A percentile compares a stretch with the other conserved stretches of the same genome.
Conservation (phyloP, 2,888 invertebrate species). For the Polietes domitor region DNA sequence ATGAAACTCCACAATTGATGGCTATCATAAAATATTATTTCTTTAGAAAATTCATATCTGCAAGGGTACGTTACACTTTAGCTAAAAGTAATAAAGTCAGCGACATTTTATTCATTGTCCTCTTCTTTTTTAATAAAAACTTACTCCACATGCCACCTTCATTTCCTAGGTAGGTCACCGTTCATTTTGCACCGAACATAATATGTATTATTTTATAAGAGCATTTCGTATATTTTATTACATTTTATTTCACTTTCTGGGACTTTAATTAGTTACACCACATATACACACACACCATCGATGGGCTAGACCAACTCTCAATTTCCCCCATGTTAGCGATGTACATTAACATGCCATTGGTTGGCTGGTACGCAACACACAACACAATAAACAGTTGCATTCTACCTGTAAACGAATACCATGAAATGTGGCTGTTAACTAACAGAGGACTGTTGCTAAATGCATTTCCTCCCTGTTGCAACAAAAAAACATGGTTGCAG, state of each 20-base stretch:
- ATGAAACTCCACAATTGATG: too few relatives aligned
- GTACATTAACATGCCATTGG: conserved; percentile 23
- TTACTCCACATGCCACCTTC: neutral
- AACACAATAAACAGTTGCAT: neutral
- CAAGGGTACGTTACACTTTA: too few relatives aligned
- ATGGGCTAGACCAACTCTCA: conserved; percentile 25
- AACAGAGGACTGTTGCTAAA: conserved; percentile 26
- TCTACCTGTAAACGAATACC: neutral
- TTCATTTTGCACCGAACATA: conserved; percentile 30
- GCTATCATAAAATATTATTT: too few relatives aligned
- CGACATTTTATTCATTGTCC: too few relatives aligned
- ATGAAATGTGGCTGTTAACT: neutral
- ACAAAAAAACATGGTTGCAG: neutral
- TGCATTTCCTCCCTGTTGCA: neutral
- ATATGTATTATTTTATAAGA: conserved; percentile 28
- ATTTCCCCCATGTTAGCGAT: conserved; percentile 18
- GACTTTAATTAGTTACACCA: conserved; percentile 56
- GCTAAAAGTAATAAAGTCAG: too few relatives aligned
- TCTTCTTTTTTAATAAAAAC: too few relatives aligned
- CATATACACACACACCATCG: neutral
- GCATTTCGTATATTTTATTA: neutral
- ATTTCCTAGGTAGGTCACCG: conserved; percentile 42
- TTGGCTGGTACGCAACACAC: too few relatives aligned
- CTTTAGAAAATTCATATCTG: too few relatives aligned
- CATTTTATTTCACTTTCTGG: conserved; percentile 25